Evolutionary conservation across 2,797 vertebrate genomes (phyloP).

Genomic region (Otolemur crassicaudatus): DNA sequence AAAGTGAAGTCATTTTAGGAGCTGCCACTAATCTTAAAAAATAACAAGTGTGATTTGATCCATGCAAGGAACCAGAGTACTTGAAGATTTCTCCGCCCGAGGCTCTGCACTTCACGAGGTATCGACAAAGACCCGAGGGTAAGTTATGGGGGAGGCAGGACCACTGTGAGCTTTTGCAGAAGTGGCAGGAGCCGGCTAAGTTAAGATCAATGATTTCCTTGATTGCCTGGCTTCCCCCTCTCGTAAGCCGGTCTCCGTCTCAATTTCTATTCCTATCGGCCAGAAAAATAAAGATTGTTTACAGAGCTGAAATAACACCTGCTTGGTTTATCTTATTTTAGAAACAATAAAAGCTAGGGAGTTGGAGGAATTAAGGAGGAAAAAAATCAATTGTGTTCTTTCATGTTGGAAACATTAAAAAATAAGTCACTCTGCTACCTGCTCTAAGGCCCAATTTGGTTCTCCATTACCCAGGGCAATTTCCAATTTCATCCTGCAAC

Average conservation of each 20-base stretch:
- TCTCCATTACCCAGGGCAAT: conserved; percentile 74
- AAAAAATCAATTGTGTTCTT: conserved; percentile 77
- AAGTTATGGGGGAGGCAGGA: conserved; percentile 65
- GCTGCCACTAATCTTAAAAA: conserved; percentile 86
- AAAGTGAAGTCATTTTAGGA: conserved; percentile 83
- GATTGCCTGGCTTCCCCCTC: conserved; percentile 86
- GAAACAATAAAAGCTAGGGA: conserved; percentile 81
- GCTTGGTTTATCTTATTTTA: conserved; percentile 83
- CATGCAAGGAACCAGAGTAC: conserved; percentile 71
- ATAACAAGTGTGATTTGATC: conserved; percentile 87
- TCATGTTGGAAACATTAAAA: conserved; percentile 81
- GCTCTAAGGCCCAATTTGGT: conserved; percentile 74
- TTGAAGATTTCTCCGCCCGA: conserved; percentile 73
- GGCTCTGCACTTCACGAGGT: conserved; percentile 79
- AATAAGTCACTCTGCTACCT: conserved; percentile 64
- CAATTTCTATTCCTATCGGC: conserved; percentile 82
- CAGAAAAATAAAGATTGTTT: conserved; percentile 86
- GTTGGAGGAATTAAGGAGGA: conserved; percentile 81
- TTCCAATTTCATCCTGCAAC: conserved; percentile 77
- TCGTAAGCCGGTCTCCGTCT: conserved; percentile 75
- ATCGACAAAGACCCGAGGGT: conserved; percentile 79
- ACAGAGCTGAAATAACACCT: conserved; percentile 84
- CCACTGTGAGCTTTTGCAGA: conserved; percentile 84
- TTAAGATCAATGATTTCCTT: conserved; percentile 89
- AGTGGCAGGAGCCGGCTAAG: conserved; percentile 82